phyloP scores from a whole-genome alignment of 2,888 invertebrate species.

The Mesoligia furuncula region DNA sequence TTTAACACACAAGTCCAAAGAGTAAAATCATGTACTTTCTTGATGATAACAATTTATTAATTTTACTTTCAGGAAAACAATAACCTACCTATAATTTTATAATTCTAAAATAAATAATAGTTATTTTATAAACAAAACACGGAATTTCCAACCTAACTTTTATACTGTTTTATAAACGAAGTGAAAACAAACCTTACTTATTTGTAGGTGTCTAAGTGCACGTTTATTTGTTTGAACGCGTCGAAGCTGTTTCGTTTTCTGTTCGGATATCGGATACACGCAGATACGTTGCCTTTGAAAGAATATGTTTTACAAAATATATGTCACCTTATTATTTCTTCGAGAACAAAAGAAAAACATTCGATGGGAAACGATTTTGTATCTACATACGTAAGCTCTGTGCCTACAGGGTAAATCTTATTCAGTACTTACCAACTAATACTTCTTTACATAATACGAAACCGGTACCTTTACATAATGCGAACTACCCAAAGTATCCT shows the following conservation, averaged over 20 bases:
- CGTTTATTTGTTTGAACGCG: conserved; percentile 49
- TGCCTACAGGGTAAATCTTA: conserved; percentile 14
- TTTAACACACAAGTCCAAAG: background rate
- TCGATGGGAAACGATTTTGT: conserved; percentile 10
- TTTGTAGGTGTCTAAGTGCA: conserved; percentile 37
- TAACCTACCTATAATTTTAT: background rate
- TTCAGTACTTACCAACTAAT: conserved; percentile 33
- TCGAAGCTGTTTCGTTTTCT: conserved; percentile 42
- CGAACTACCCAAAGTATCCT: conserved; percentile 34
- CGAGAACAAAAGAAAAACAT: conserved; percentile 38
- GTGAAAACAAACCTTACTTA: conserved; percentile 22
- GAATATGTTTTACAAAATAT: conserved; percentile 31
- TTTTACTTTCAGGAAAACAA: background rate
- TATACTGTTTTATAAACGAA: conserved; percentile 15
- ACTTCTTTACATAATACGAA: conserved; percentile 27
- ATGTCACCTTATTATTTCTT: conserved; percentile 44
- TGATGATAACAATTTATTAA: background rate
- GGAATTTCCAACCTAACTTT: background rate
- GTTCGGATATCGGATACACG: conserved; percentile 42
- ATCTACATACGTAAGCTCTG: conserved; percentile 10
- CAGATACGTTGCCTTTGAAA: conserved; percentile 40
- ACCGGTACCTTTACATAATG: conserved; percentile 29
- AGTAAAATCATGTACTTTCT: conserved; percentile 8
- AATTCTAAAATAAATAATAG: background rate
- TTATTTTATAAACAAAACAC: background rate